phyloP scores from a whole-genome alignment of 92 coral and sea anemone genomes.

The Parazoanthus darwini region DNA sequence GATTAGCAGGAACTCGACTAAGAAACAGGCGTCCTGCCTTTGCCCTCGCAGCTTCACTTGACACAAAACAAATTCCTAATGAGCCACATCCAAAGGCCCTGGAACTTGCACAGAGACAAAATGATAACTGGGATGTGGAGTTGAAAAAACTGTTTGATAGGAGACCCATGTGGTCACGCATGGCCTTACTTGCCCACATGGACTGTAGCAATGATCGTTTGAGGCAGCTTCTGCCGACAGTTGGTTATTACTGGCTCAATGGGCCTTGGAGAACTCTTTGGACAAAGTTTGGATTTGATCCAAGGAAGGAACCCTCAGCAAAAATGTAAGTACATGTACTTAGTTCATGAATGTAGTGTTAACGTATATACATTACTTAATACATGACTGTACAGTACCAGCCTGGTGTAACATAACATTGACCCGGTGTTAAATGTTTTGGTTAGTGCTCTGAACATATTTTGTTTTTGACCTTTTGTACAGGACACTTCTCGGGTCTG shows the following conservation, averaged over 20 bases:
- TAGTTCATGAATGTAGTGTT: conserved; percentile 1
- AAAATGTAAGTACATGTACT: conserved; percentile 69
- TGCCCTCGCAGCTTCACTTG: conserved; percentile 65
- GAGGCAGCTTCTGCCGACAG: conserved; percentile 64
- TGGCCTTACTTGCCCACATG: conserved; percentile 73
- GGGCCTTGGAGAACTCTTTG: conserved; percentile 98
- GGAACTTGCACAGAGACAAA: conserved; percentile 46
- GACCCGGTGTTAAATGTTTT: no score
- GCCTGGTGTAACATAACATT: no score
- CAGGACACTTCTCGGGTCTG: no score
- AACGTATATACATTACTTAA: no score
- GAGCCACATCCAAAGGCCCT: conserved; percentile 71
- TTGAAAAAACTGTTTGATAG: conserved; percentile 74
- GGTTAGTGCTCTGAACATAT: no score
- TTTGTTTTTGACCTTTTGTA: no score
- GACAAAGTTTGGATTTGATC: conserved; percentile 92
- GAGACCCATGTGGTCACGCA: conserved; percentile 93
- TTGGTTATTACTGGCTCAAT: conserved; percentile 82
- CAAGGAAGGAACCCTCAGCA: conserved; percentile 86
- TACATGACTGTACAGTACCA: no score
- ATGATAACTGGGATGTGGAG: conserved; percentile 64
- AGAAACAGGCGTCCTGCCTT: conserved; percentile 66
- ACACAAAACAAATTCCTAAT: conserved; percentile 62
- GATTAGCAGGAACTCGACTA: conserved; percentile 48
- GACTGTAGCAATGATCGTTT: conserved; percentile 48